Base-by-base conservation (phyloP, 2,797 vertebrate genomes). In the Brachyalestes nurse region DNA sequence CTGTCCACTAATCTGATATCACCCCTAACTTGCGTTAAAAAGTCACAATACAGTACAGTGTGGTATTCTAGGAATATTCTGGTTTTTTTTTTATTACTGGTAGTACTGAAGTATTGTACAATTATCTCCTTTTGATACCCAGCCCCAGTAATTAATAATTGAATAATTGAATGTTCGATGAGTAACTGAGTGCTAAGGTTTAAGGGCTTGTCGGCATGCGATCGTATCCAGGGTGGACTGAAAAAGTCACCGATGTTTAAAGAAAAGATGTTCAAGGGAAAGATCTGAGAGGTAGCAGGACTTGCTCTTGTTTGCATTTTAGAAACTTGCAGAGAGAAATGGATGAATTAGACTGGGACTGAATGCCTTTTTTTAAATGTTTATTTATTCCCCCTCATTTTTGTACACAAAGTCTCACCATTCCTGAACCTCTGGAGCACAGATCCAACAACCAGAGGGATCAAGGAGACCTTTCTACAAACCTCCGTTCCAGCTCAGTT, bases 381-480 rank as follows among this genome's bases (percentile, higher is more conserved):
- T 17, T n/a, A 6, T 5, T 6, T 47, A 6, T 42, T 40, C 5
- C 2, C 19, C 2, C 17, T 47, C 60, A 14, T 38, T 38, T 38
- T 40, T 58, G 1, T 21, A 58, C 55, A 42, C 38, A 64, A 28
- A 25, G 14, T 38, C 34, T 28, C 4, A 57, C 55, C n/a, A 1
- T 66, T 10, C 62, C 17, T 38, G n/a, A 42, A 66, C 34, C 6
- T 66, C 38, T 66, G 64, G 38, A 66, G 64, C 64, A 66, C 64
- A 66, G 16, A 3, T 42, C 42, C 8, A 42, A 42, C 58, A 70
- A 62, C 57, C 21, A 76, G 55, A 34, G 38, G 5, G 25, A 61
- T 58, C 71, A 6, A 71, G 75, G 34, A 71, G 69, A 14, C 67
- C 17, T 62, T 60, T 70, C 72, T 62, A 64, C 57, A 57, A 77